Conservation (phyloP, 1,140 invertebrate species). For the Zaprionus davidi region DNA sequence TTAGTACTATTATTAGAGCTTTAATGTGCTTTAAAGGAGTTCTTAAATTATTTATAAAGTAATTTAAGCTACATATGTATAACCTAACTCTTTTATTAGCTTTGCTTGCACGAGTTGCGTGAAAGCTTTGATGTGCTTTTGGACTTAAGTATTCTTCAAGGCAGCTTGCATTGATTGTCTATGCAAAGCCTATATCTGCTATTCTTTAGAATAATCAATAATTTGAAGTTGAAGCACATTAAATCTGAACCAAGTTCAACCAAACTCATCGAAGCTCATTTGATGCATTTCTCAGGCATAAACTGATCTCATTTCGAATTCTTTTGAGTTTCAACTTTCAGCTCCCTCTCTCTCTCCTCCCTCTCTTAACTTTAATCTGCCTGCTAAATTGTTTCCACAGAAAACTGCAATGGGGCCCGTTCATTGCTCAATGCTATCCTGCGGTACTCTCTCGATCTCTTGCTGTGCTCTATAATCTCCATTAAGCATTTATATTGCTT, state of each 20-base stretch:
- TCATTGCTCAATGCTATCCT: not conserved
- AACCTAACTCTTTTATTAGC: no score
- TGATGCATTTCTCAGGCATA: not conserved
- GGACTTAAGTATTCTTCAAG: not conserved
- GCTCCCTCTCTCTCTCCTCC: not conserved
- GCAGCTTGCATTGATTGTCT: not conserved
- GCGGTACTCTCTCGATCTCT: constrained; percentile 10
- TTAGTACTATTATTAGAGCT: no score
- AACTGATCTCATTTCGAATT: not conserved
- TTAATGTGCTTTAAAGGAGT: no score
- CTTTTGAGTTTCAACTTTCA: not conserved
- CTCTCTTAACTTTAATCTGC: not conserved
- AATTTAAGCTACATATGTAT: no score
- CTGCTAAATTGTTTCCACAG: constrained; percentile 23
- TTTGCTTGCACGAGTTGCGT: no score
- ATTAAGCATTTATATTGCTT: constrained; percentile 57
- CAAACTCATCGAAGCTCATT: not conserved
- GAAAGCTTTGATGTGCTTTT: not conserved
- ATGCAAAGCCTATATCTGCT: not conserved
- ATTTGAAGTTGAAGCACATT: not conserved
- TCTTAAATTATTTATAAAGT: no score
- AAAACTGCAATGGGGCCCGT: not conserved
- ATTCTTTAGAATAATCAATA: not conserved
- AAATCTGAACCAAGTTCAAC: not conserved
- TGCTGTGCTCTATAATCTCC: constrained; percentile 63